phyloP scores from a whole-genome alignment of 2,113 vertebrate genomes.

The Myrmecophaga tridactyla region DNA sequence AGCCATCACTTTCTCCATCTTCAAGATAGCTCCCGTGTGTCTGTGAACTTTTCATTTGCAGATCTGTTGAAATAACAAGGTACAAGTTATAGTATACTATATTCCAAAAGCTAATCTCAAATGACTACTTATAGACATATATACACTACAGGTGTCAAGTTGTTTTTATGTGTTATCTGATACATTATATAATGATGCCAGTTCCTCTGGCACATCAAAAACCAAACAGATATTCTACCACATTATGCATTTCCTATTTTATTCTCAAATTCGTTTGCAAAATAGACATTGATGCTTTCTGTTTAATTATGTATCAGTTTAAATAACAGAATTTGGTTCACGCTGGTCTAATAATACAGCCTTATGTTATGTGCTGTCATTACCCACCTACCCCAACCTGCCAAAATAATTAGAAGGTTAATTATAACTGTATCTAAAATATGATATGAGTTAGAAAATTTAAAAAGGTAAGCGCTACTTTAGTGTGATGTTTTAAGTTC shows the following conservation, averaged over 20 bases:
- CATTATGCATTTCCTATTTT: constrained; percentile 5
- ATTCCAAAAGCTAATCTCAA: neutral
- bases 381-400: neutral
- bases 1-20: constrained; percentile 85
- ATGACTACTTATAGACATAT: neutral
- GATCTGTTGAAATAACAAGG: constrained; percentile 77
- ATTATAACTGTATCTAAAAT: constrained; percentile 29
- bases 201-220: constrained; percentile 26
- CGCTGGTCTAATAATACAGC: neutral
- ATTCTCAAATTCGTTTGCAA: constrained; percentile 37
- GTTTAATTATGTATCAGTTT: constrained; percentile 32
- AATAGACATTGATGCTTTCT: neutral
- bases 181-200: neutral
- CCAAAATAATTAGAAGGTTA: constrained; percentile 7
- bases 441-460: neutral
- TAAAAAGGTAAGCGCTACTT: constrained; percentile 21
- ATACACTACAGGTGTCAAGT: neutral
- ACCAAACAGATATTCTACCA: constrained; percentile 11
- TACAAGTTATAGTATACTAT: neutral
- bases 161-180: neutral
- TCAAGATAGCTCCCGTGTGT: constrained; percentile 75
- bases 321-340: neutral
- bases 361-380: neutral
- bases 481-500: constrained; percentile 22
- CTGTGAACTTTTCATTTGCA: constrained; percentile 69